Evolutionary conservation across 2,797 vertebrate species (phyloP).

Genomic region (Acanthopagrus latus): DNA sequence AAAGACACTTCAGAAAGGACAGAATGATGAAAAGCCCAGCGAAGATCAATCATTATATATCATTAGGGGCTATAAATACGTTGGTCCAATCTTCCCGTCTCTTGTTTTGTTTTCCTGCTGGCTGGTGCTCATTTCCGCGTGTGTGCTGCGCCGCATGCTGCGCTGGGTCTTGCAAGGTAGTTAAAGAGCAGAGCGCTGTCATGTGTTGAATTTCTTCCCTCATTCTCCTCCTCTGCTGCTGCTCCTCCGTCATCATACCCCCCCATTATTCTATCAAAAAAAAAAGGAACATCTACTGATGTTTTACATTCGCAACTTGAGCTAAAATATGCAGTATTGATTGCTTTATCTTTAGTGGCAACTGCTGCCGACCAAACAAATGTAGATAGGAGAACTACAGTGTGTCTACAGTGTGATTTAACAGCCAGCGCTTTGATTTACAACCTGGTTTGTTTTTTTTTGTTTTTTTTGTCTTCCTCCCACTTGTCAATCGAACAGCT

Average conservation of each 20-base stretch:
- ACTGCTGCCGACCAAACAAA: conserved; percentile 60
- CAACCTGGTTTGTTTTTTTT: conserved; percentile 39
- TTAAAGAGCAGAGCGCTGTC: conserved; percentile 73
- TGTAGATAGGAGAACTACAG: conserved; percentile 49
- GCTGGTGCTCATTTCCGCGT: conserved; percentile 64
- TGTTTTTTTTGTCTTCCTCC: conserved; percentile 45
- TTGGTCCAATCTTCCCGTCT: conserved; percentile 56
- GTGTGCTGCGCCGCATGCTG: conserved; percentile 61
- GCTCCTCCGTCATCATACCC: neutral
- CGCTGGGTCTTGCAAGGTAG: conserved; percentile 61
- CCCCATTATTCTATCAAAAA: conserved; percentile 67
- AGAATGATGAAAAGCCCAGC: conserved; percentile 65
- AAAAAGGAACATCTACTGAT: conserved; percentile 41
- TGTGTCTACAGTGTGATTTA: conserved; percentile 41
- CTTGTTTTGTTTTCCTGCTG: conserved; percentile 20
- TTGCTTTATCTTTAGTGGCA: conserved; percentile 68
- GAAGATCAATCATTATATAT: conserved; percentile 74
- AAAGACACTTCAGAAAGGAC: conserved; percentile 53
- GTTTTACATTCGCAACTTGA: conserved; percentile 62
- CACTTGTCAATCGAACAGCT: conserved; percentile 46
- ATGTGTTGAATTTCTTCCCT: conserved; percentile 55
- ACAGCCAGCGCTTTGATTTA: conserved; percentile 66
- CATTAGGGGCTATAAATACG: conserved; percentile 76
- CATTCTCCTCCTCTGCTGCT: conserved; percentile 39
- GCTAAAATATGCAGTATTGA: conserved; percentile 75